phyloP scores from a whole-genome alignment of 2,888 invertebrate genomes.

The Hydriomena furcata region DNA sequence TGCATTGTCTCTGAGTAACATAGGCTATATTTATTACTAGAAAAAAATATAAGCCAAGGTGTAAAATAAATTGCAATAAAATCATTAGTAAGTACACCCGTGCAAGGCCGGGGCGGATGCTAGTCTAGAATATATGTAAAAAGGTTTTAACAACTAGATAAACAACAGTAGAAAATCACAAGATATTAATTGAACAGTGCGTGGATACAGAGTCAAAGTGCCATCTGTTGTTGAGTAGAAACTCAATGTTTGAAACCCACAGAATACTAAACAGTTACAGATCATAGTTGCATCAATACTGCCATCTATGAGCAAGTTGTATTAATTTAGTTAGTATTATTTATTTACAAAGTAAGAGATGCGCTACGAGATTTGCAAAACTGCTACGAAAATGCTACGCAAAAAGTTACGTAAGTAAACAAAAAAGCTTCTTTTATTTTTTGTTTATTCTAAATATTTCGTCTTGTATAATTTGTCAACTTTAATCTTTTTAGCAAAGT shows the following conservation, averaged over 20 bases:
- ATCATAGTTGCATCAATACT: neutral
- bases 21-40: no score
- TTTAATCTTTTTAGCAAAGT: slow-evolving; percentile 13
- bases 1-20: no score
- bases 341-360: slow-evolving; percentile 8
- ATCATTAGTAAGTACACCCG: no score
- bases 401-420: neutral
- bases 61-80: no score
- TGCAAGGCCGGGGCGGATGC: no score
- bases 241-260: neutral
- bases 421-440: neutral
- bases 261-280: slow-evolving; percentile 1
- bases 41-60: no score
- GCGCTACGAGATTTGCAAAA: slow-evolving; percentile 24
- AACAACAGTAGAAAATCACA: no score
- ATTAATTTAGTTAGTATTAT: no score
- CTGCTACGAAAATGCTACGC: slow-evolving; percentile 26
- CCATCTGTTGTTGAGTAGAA: slow-evolving; percentile 40
- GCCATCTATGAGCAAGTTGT: slow-evolving; percentile 33
- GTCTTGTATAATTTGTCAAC: slow-evolving; percentile 3
- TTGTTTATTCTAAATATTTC: neutral
- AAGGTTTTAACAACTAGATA: no score
- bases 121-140: no score
- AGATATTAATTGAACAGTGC: no score
- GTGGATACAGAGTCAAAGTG: neutral